Base-by-base conservation (phyloP, 2,113 vertebrate species). In the Mesocricetus auratus region DNA sequence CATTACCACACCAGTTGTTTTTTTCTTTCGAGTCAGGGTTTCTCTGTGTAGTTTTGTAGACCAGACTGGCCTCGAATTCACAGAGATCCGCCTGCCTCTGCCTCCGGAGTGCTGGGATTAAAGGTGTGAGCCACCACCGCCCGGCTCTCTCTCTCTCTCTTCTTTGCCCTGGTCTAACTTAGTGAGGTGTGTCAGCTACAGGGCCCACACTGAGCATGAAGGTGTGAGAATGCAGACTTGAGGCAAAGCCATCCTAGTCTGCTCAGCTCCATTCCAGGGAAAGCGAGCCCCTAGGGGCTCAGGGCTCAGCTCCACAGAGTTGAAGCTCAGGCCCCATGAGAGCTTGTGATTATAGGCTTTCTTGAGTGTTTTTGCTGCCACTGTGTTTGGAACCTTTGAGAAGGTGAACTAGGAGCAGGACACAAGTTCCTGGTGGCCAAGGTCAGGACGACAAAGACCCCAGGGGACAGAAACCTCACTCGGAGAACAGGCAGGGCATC, bases 201-300 rank as follows among this genome's bases (percentile, higher is more conserved):
- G 39, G 75, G 62, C 17, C 8, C 53, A 39, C 0, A 2, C 3
- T 0, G 42, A 81, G 78, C 10, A 50, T 8, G 29, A 45, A 58
- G 81, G 60, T 31, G 9, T 0, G 3, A 71, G 86, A 64, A 58
- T 13, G 1, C 2, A 31, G 66, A 17, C n/a, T 42, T 71, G n/a
- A 83, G 47, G 53, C 56, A 17, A 36, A 11, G 19, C 19, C 22
- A 21, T 4, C 0, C 56, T 0, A 0, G 31, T 26, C 71, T 0
- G 1, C 6, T 31, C 33, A 36, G 77, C 29, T 73, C 42, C 19
- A 3, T 45, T 47, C 22, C 1, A 22, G 85, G 85, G 62, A 73
- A 45, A 42, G 24, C 19, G 1, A 56, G 33, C 58, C 24, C 42
- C 16, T 5, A 1, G 7, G 45, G 29, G 26, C 39, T 79, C 22